phyloP scores from a whole-genome alignment of 2,888 invertebrate species.

The Bunonema sp. region DNA sequence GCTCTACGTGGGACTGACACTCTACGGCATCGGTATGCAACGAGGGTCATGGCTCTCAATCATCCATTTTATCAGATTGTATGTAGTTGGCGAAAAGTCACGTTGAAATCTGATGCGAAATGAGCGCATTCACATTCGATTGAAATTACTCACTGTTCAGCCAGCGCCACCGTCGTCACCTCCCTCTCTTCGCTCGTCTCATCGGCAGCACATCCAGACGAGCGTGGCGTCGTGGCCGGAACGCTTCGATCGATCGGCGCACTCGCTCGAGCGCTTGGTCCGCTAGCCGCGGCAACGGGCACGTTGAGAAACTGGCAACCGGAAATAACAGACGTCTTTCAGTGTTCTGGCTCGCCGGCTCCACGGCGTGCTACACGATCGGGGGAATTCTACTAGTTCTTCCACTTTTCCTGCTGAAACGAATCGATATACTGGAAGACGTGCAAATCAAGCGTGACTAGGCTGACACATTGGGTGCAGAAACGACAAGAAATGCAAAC shows the following conservation, averaged over 20 bases:
- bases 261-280: constrained; percentile 76
- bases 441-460: no score
- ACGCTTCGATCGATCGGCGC: constrained; percentile 84
- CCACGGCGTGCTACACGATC: constrained; percentile 63
- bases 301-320: no score
- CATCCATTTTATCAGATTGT: no score
- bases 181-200: constrained; percentile 84
- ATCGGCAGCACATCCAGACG: constrained; percentile 58
- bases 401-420: constrained; percentile 50
- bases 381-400: constrained; percentile 64
- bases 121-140: no score
- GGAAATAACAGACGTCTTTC: constrained; percentile 39
- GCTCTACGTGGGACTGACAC: constrained; percentile 66
- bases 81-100: neutral
- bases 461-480: no score
- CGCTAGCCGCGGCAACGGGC: constrained; percentile 71
- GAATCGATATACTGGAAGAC: no score
- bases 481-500: no score
- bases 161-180: constrained; percentile 69
- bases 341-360: constrained; percentile 82
- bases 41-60: no score
- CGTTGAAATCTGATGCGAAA: neutral
- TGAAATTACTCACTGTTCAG: constrained; percentile 39
- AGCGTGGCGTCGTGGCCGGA: constrained; percentile 81
- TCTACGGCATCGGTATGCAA: constrained; percentile 73